Evolutionary conservation across 1,140 invertebrate species (phyloP).

Genomic region (Choristoneura fumiferana): DNA sequence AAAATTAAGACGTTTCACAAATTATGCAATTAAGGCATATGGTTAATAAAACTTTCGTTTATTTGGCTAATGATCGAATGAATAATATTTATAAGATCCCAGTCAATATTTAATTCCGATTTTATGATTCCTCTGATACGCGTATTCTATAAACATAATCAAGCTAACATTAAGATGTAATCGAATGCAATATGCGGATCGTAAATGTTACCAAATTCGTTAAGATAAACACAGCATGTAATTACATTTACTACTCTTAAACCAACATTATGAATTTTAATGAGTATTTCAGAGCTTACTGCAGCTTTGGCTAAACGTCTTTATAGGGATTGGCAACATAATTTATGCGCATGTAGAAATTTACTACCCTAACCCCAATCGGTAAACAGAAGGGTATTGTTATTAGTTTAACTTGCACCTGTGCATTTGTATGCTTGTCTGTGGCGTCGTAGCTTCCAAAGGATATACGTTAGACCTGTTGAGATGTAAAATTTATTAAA

Average conservation of each 20-base stretch:
- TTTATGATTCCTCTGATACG: constrained; percentile 30
- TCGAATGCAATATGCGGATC: constrained; percentile 29
- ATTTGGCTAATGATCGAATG: constrained; percentile 2
- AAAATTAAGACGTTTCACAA: background rate
- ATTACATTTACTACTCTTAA: constrained; percentile 34
- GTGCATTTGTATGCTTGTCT: too few species aligned
- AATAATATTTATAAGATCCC: background rate
- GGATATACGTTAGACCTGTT: too few species aligned
- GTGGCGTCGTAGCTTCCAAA: too few species aligned
- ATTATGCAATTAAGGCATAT: background rate
- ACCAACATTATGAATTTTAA: too few species aligned
- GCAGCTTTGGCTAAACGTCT: too few species aligned
- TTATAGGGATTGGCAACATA: too few species aligned
- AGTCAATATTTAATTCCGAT: background rate
- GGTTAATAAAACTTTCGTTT: background rate
- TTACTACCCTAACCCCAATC: too few species aligned
- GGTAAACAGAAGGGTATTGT: too few species aligned
- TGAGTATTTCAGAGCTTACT: too few species aligned
- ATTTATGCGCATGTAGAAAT: too few species aligned
- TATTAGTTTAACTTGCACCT: too few species aligned
- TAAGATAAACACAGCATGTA: constrained; percentile 50
- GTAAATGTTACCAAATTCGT: constrained; percentile 48
- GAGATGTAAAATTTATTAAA: too few species aligned
- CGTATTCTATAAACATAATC: constrained; percentile 35
- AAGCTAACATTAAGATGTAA: constrained; percentile 17